A percentile compares a stretch with the other conserved stretches of the same genome.
These are phyloP conservation scores for Achlya flavicornis DNA, from an alignment of 2,888 invertebrate species.

Conservation along the genomic window DNA sequence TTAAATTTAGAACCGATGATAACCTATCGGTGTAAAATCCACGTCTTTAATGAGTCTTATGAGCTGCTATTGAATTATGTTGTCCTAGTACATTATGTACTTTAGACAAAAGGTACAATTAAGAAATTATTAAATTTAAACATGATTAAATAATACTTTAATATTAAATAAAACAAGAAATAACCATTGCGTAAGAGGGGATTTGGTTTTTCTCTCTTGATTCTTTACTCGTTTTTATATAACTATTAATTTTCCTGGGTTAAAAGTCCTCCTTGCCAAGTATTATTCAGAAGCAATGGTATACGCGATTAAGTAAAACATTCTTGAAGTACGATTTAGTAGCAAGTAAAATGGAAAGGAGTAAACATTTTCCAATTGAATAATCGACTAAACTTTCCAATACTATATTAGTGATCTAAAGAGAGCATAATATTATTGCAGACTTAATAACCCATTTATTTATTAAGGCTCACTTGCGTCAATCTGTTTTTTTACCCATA, in stretches of 20 bases:
- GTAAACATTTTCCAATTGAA: background rate
- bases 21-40: background rate
- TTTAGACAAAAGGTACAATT: background rate
- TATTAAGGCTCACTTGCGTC: background rate
- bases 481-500: too few relatives aligned
- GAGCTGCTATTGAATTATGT: conserved; percentile 2
- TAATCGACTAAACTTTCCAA: background rate
- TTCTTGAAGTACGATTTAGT: too few relatives aligned
- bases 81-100: background rate
- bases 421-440: background rate
- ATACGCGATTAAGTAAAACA: too few relatives aligned
- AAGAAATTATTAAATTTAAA: too few relatives aligned
- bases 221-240: too few relatives aligned
- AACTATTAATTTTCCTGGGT: too few relatives aligned
- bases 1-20: conserved; percentile 8
- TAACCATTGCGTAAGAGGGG: background rate
- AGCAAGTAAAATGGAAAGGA: too few relatives aligned
- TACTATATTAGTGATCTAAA: background rate
- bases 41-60: background rate
- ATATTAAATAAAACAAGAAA: too few relatives aligned
- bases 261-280: too few relatives aligned
- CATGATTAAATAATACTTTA: too few relatives aligned
- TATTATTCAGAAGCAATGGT: too few relatives aligned
- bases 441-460: background rate
- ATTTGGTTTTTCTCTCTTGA: background rate